phyloP scores from a whole-genome alignment of 92 coral and sea anemone genomes.

The Palythoa grandis region DNA sequence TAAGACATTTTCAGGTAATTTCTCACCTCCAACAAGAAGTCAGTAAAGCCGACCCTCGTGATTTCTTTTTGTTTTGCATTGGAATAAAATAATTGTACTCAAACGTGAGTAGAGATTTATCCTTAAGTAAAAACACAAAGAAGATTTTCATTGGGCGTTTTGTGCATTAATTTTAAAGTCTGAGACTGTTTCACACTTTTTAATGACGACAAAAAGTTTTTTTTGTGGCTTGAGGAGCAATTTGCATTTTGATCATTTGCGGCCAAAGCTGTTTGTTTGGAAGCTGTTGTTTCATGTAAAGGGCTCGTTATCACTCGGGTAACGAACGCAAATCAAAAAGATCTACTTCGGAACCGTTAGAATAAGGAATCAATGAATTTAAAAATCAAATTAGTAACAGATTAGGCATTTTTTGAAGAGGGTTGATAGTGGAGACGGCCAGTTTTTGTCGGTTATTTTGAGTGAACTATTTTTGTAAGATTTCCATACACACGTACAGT shows the following conservation, averaged over 20 bases:
- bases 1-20: conserved; percentile 21
- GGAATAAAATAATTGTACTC: conserved; percentile 6
- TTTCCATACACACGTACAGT: neutral
- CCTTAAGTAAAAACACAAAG: neutral
- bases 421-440: neutral
- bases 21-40: neutral
- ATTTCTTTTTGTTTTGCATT: neutral
- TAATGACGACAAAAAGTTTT: conserved; percentile 20
- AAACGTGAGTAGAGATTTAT: conserved; percentile 17
- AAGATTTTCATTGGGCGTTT: conserved; percentile 17
- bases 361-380: neutral
- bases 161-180: conserved; percentile 35
- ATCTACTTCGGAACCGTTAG: neutral
- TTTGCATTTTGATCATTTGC: conserved; percentile 22
- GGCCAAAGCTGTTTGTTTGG: conserved; percentile 10
- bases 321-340: neutral
- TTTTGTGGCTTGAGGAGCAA: conserved; percentile 21
- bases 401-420: neutral
- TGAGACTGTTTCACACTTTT: conserved; percentile 47
- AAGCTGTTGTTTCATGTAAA: conserved; percentile 3
- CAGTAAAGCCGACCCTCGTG: neutral
- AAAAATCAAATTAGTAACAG: neutral
- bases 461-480: neutral
- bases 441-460: neutral
- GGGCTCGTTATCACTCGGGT: neutral